Evolutionary conservation across 2,797 vertebrate species (phyloP).

Genomic region (Gallirallus australis): DNA sequence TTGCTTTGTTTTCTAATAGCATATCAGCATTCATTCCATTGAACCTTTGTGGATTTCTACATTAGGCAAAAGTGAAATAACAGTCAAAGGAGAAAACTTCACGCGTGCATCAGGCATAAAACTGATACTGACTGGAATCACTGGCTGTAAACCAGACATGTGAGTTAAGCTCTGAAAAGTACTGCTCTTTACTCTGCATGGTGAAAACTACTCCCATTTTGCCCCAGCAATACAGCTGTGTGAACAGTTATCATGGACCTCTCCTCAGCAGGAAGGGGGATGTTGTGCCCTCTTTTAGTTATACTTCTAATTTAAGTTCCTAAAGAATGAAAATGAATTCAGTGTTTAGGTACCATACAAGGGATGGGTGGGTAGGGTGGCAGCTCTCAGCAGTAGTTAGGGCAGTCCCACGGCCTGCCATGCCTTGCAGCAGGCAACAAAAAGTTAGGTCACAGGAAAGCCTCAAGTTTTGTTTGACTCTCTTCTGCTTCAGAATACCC

Average conservation of each 20-base stretch:
- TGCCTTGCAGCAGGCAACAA: not conserved
- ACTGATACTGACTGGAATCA: conserved; percentile 81
- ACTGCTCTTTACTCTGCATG: not conserved
- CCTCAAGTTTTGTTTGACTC: not conserved
- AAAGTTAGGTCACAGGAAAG: not conserved
- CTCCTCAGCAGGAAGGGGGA: not conserved
- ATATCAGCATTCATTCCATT: conserved; percentile 82
- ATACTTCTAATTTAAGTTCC: not conserved
- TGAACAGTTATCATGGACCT: not conserved
- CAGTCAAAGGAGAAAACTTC: conserved; percentile 87
- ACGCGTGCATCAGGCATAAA: conserved; percentile 75
- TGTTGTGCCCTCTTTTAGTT: not conserved
- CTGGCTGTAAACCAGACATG: conserved; percentile 83
- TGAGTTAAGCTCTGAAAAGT: conserved; percentile 79
- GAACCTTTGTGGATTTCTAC: conserved; percentile 83
- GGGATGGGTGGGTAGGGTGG: not conserved
- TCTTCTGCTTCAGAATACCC: not conserved
- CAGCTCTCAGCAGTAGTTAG: not conserved
- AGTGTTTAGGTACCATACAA: not conserved
- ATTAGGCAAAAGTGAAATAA: conserved; percentile 84
- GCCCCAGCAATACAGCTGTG: not conserved
- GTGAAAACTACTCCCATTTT: not conserved
- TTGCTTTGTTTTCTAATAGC: conserved; percentile 73
- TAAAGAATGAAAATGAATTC: not conserved
- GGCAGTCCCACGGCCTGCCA: not conserved